Percentiles rank a stretch among this genome's conserved stretches.
phyloP scores from a whole-genome alignment of 2,797 vertebrate species.

The Sebastes diploproa region DNA sequence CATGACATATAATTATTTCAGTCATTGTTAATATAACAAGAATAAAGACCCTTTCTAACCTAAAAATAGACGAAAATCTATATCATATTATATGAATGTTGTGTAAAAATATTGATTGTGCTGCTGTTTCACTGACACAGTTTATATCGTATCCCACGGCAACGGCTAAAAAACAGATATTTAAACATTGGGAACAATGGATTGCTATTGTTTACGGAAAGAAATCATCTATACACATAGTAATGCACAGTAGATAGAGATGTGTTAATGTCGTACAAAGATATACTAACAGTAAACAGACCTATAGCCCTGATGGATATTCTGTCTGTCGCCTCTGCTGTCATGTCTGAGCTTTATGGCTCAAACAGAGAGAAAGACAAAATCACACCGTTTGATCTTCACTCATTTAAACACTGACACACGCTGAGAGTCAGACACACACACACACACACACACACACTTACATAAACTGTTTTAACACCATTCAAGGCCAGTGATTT shows the following conservation, averaged over 20 bases:
- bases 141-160: no score
- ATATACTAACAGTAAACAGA: not conserved
- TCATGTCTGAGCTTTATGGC: not conserved
- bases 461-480: conserved; percentile 15
- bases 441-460: not conserved
- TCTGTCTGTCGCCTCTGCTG: not conserved
- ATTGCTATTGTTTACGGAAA: no score
- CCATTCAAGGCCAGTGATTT: conserved; percentile 44
- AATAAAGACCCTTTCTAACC: not conserved
- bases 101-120: no score
- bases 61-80: no score
- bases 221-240: no score
- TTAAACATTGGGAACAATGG: not conserved
- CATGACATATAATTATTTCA: not conserved
- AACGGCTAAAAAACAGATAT: rapidly evolving
- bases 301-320: not conserved
- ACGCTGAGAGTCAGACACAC: not conserved
- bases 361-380: conserved; percentile 25
- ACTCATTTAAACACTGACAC: conserved; percentile 38
- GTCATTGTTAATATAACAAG: not conserved
- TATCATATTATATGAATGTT: no score
- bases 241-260: not conserved
- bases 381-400: conserved; percentile 38
- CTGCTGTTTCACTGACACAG: no score
- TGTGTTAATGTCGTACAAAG: not conserved